phyloP scores from a whole-genome alignment of 2,113 vertebrate species.

The Climacteris rufus region DNA sequence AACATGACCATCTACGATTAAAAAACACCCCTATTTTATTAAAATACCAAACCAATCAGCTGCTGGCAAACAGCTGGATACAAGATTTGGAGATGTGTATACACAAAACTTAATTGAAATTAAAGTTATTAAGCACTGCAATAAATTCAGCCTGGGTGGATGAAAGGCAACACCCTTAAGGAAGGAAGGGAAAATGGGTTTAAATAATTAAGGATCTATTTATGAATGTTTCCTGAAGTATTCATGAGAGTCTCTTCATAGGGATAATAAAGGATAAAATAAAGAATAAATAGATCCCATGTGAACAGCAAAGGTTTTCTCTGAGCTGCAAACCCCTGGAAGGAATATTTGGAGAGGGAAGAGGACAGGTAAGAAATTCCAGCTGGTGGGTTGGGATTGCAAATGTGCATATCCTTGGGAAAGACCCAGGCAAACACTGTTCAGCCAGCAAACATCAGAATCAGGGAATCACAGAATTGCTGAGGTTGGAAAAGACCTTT shows the following conservation, averaged over 20 bases:
- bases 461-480: neutral
- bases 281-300: neutral
- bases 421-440: neutral
- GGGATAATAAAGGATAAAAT: neutral
- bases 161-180: constrained; percentile 49
- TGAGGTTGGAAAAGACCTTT: neutral
- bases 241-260: constrained; percentile 21
- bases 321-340: neutral
- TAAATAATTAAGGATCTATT: constrained; percentile 58
- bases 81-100: neutral
- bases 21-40: neutral
- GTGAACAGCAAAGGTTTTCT: neutral
- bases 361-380: neutral
- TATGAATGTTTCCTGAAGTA: constrained; percentile 39
- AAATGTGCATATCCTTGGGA: accelerated
- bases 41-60: constrained; percentile 14
- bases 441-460: accelerated
- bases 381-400: neutral
- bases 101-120: constrained; percentile 54
- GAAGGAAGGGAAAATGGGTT: constrained; percentile 7
- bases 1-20: neutral
- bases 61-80: constrained; percentile 57
- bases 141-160: constrained; percentile 31
- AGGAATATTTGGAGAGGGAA: neutral
- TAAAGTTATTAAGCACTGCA: constrained; percentile 43